A percentile compares a stretch with the other conserved stretches of the same genome.
Conservation (phyloP, 2,797 vertebrate genomes). For the Taeniopygia guttata region DNA sequence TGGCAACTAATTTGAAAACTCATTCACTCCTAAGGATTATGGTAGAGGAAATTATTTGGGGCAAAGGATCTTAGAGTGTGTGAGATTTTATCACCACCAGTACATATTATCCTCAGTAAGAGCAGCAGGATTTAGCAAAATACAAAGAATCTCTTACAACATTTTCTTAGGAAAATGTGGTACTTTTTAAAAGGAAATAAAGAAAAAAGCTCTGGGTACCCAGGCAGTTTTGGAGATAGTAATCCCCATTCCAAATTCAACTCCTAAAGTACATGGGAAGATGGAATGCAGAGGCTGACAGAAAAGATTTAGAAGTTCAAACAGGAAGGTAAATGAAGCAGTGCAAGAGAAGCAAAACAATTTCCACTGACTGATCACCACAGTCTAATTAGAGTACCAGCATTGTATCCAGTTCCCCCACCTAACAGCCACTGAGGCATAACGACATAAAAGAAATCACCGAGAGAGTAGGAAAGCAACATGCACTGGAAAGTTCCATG, state of each 20-base stretch:
- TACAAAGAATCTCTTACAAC: neutral
- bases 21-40: neutral
- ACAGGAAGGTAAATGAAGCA: conserved; percentile 15
- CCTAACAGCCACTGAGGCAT: conserved; percentile 34
- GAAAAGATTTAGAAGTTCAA: conserved; percentile 50
- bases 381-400: conserved; percentile 38
- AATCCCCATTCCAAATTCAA: neutral
- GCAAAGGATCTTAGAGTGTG: neutral
- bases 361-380: conserved; percentile 58
- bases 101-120: neutral
- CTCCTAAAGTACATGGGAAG: neutral
- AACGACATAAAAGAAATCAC: conserved; percentile 55
- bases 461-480: neutral
- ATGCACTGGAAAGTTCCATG: conserved; percentile 60
- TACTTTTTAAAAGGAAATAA: neutral
- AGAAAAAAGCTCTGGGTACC: neutral
- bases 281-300: neutral
- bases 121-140: neutral
- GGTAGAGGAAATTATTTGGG: neutral
- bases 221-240: neutral
- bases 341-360: conserved; percentile 45
- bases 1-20: neutral
- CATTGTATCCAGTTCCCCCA: conserved; percentile 45
- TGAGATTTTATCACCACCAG: conserved; percentile 6
- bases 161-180: neutral